Conservation (phyloP, 2,888 invertebrate species). For the Graphium colonna region DNA sequence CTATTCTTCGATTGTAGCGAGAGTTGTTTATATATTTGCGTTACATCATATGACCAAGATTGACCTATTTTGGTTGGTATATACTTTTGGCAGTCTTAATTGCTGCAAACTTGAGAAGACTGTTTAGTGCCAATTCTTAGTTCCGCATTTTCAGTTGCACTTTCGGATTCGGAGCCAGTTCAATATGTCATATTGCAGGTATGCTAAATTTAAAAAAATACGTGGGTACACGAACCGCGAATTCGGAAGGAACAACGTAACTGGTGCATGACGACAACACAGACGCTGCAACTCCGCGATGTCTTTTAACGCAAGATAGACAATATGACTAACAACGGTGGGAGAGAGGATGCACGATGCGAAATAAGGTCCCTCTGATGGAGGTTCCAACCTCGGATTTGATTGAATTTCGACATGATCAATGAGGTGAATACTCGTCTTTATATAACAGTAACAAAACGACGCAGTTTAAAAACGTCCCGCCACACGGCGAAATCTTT, state of each 20-base stretch:
- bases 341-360: not conserved
- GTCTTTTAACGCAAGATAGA: too few relatives aligned
- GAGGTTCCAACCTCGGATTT: too few relatives aligned
- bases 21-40: not conserved
- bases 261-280: not conserved
- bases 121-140: conserved; percentile 6
- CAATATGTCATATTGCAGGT: conserved; percentile 13
- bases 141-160: conserved; percentile 4
- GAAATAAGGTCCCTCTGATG: not conserved
- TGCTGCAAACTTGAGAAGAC: not conserved
- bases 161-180: conserved; percentile 9
- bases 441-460: not conserved
- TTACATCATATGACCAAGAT: not conserved
- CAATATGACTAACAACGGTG: too few relatives aligned
- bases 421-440: too few relatives aligned
- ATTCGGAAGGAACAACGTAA: too few relatives aligned
- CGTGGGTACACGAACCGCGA: not conserved
- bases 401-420: too few relatives aligned
- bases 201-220: not conserved
- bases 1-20: too few relatives aligned
- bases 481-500: too few relatives aligned
- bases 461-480: too few relatives aligned
- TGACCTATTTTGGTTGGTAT: not conserved
- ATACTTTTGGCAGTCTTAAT: not conserved
- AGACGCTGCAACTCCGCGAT: too few relatives aligned